Base-by-base conservation (phyloP, 2,797 vertebrate species). In the Sandelia bainsii region DNA sequence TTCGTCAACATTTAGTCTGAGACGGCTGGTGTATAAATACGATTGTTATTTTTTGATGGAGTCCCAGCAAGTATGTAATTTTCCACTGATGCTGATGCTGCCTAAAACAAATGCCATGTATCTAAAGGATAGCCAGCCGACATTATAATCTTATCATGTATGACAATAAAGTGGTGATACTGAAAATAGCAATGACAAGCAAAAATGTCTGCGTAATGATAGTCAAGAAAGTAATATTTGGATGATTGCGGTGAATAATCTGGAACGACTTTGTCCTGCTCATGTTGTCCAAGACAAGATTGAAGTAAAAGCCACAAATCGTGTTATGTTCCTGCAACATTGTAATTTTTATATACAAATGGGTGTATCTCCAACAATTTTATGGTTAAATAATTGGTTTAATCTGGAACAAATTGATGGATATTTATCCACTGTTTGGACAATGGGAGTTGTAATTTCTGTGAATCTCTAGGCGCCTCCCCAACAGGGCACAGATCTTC, bases 381-480 rank as follows among this genome's bases (percentile, higher is more conserved):
- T 57, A n/a, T 63, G 13, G 66, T 69, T 23, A 39, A 56, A 27
- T 65, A 62, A 69, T 34, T 77, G 17, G 17, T 1, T 0, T 69
- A 63, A 75, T 80, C 12, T 61, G 37, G 37, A 58, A 53, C 34
- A 72, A 77, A 73, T 70, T 67, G 32, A 57, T 59, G 70, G 8
- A 8, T 60, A 75, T 79, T 45, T 19, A 60, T 77, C 54, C 29
- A 48, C 44, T 79, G 48, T 84, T 88, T 62, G 80, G 83, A 90
- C 85, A 93, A 88, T 81, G 79, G 78, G 77, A 72, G 84, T 82
- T 80, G 69, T 67, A 69, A 83, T 74, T 89, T 77, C 29, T 69
- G 53, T 60, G 74, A 85, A 68, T 90, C 81, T 74, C 86, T 86
- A 72, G 85, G 75, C 83, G 74, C 80, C 86, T 80, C 86, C 89